Evolutionary conservation across 2,888 invertebrate genomes (phyloP).

Genomic region (Tridacna gigas): DNA sequence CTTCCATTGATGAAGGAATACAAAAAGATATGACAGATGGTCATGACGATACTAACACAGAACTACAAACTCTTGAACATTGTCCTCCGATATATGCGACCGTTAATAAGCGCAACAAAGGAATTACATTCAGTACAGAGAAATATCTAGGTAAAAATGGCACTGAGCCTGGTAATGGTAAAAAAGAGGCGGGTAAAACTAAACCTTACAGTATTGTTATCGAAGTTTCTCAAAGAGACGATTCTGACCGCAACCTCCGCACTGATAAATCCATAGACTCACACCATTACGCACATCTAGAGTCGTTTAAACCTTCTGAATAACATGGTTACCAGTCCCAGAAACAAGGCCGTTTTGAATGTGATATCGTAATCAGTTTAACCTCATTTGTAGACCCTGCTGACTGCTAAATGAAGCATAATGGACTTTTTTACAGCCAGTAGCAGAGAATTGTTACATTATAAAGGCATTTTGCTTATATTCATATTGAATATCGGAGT

Average conservation of each 20-base stretch:
- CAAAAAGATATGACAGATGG: constrained; percentile 8
- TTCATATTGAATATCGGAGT: no score
- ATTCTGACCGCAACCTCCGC: no score
- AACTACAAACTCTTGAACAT: not conserved
- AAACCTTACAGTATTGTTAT: no score
- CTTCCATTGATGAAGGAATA: constrained; percentile 20
- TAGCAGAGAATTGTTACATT: no score
- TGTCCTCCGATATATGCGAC: constrained; percentile 42
- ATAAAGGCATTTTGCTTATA: no score
- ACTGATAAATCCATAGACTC: not conserved
- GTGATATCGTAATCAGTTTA: no score
- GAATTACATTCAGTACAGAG: not conserved
- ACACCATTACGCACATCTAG: not conserved
- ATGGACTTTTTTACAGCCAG: no score
- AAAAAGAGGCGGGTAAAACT: not conserved
- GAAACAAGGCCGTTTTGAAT: no score
- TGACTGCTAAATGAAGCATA: no score
- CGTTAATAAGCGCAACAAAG: constrained; percentile 38
- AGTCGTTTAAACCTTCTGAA: not conserved
- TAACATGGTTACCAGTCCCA: not conserved
- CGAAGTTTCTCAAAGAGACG: no score
- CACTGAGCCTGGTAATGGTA: not conserved
- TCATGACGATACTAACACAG: not conserved
- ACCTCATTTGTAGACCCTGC: no score
- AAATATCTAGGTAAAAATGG: not conserved